phyloP scores from a whole-genome alignment of 2,113 vertebrate species.

The Oryzias melastigma region DNA sequence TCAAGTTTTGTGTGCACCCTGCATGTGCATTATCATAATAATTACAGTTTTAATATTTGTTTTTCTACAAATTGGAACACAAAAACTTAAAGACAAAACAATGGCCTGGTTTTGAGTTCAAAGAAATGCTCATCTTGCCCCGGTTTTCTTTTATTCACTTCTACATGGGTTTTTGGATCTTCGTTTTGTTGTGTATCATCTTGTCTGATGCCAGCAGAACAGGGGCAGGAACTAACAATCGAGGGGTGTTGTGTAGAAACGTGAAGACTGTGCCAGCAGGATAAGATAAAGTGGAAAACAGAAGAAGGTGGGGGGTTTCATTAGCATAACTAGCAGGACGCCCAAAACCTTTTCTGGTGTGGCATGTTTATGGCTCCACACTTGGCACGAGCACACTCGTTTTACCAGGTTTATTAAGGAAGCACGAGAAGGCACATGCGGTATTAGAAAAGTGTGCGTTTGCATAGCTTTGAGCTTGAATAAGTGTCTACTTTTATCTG shows the following conservation, averaged over 20 bases:
- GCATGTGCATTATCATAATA: constrained; percentile 41
- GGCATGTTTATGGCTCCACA: constrained; percentile 86
- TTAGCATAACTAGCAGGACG: constrained; percentile 96
- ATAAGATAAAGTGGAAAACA: constrained; percentile 68
- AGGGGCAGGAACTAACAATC: constrained; percentile 73
- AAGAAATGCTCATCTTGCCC: constrained; percentile 73
- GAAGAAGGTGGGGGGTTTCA: constrained; percentile 82
- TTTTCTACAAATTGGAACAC: constrained; percentile 70
- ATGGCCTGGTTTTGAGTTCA: constrained; percentile 75
- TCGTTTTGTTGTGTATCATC: constrained; percentile 71
- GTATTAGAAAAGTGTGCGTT: constrained; percentile 62
- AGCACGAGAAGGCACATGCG: constrained; percentile 76
- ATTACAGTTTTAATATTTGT: constrained; percentile 65
- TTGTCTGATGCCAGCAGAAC: constrained; percentile 73
- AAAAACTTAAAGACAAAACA: constrained; percentile 61
- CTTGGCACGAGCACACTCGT: constrained; percentile 88
- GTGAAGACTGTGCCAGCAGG: constrained; percentile 73
- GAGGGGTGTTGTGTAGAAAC: constrained; percentile 67
- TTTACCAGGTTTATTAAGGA: constrained; percentile 81
- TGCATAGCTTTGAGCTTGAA: constrained; percentile 24
- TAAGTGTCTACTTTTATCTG: constrained; percentile 46
- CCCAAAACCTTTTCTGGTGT: constrained; percentile 91
- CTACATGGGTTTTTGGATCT: constrained; percentile 69
- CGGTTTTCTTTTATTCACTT: constrained; percentile 56
- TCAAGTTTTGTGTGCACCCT: constrained; percentile 40